These are phyloP conservation scores for Erebia palarica DNA, from an alignment of 2,888 invertebrate species.

Conservation along the genomic window DNA sequence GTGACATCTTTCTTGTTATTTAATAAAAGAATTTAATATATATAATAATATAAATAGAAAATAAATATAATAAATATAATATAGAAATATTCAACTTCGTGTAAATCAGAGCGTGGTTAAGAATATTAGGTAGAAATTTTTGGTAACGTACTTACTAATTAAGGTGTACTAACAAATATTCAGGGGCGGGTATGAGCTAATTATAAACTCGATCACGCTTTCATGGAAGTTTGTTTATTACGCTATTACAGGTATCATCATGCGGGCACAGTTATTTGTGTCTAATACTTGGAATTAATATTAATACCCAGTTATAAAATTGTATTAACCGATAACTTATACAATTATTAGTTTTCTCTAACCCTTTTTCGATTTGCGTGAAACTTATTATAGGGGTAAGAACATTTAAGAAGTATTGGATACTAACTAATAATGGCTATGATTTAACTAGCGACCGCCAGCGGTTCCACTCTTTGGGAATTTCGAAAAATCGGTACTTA, in stretches of 20 bases:
- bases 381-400: too few species aligned
- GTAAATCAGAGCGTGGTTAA: not conserved
- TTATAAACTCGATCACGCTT: conserved; percentile 20
- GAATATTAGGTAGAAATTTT: not conserved
- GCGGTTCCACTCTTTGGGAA: too few species aligned
- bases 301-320: not conserved
- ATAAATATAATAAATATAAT: too few species aligned
- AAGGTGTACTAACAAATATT: not conserved
- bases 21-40: too few species aligned
- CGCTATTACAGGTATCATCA: conserved; percentile 10
- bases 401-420: too few species aligned
- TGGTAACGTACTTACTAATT: not conserved
- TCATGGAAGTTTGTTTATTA: conserved; percentile 17
- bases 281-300: not conserved
- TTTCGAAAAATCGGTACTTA: too few species aligned
- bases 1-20: too few species aligned
- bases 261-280: conserved; percentile 6
- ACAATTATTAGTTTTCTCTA: too few species aligned
- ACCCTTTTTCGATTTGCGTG: too few species aligned
- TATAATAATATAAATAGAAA: too few species aligned
- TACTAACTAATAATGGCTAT: too few species aligned
- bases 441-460: too few species aligned
- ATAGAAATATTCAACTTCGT: not conserved
- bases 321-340: not conserved
- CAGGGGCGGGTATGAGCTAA: conserved; percentile 1